A percentile compares a stretch with the other conserved stretches of the same genome.
phyloP scores from a whole-genome alignment of 2,113 vertebrate genomes.

The Psammodynastes pulverulentus region DNA sequence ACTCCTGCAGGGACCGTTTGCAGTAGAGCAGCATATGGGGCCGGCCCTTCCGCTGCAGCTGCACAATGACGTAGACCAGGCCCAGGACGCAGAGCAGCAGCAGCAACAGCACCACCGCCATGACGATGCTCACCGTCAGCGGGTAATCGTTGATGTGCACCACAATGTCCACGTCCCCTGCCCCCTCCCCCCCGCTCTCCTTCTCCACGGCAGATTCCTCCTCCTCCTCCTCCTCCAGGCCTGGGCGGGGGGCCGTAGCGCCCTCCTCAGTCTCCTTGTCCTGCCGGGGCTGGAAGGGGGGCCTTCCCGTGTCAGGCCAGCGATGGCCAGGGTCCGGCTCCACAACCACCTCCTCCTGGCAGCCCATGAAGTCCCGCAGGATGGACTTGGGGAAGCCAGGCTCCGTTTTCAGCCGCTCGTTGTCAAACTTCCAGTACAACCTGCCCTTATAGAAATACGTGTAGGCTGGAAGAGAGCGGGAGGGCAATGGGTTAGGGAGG shows the following conservation, averaged over 20 bases:
- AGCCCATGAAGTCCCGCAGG: constrained; percentile 95
- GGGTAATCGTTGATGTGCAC: constrained; percentile 89
- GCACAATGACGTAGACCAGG: constrained; percentile 87
- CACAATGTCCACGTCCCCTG: constrained; percentile 83
- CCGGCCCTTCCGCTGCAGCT: constrained; percentile 91
- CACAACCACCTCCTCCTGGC: constrained; percentile 75
- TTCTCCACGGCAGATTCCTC: constrained; percentile 48
- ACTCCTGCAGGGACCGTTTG: constrained; percentile 96
- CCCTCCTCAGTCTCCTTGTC: constrained; percentile 20
- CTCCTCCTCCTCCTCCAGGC: constrained; percentile 56
- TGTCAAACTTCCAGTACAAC: constrained; percentile 98
- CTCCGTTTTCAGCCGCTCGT: constrained; percentile 90
- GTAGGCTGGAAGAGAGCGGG: constrained; percentile 72
- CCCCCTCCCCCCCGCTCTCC: constrained; percentile 20
- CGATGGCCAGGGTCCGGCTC: constrained; percentile 68
- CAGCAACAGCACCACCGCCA: constrained; percentile 87
- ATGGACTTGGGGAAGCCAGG: constrained; percentile 96
- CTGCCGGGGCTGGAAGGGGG: constrained; percentile 77
- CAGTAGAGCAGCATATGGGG: constrained; percentile 91
- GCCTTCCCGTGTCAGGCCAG: constrained; percentile 76
- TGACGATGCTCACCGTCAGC: constrained; percentile 85
- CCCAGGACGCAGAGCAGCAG: constrained; percentile 91
- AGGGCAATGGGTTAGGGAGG: neutral
- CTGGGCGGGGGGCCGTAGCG: neutral
- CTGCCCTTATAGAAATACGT: constrained; percentile 95